Base-by-base conservation (phyloP, 2,888 invertebrate species). In the Cabera pusaria region DNA sequence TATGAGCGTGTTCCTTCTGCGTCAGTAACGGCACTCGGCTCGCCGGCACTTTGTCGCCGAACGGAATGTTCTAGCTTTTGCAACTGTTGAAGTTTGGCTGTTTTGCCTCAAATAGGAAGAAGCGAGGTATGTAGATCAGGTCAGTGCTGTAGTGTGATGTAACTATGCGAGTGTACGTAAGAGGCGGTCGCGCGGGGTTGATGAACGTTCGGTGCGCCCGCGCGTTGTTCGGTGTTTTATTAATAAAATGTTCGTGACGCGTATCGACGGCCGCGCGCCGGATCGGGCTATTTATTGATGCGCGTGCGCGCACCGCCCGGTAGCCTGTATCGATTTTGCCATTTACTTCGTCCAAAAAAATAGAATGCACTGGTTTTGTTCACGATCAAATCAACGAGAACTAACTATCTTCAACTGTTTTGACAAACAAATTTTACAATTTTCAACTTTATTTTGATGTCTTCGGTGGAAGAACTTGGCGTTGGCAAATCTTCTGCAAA, bases 221-320 rank as follows among this genome's bases (percentile, higher is more conserved):
- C 70, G 65, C 66, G 65, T 64, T 64, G 73, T 78, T 78, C 72
- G 69, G 70, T 50, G 79, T 80, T 86, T 80, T 87, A 86, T 86
- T 86, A 85, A 86, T 86, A 86, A 85, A 83, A 78, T 77, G 64
- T 66, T 69, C 65, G 77, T 84, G 83, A 84, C 83, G 83, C 74
- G 77, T 79, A 81, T 82, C 79, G 84, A 79, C 71, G 72, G 64
- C 64, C 72, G 73, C 70, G 73, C 70, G 68, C 62, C 63, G 65
- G 69, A 77, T 76, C 74, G 70, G 63, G 76, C 84, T 84, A 83
- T 82, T 82, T 83, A 82, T 80, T 72, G 81, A 80, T 74, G 75
- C 79, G 80, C 73, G 64, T 64, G 76, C 74, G 76, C 74, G 72
- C 76, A 65, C 52, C 61, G 61, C 35, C 42, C 45, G 24, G 37